Percentiles rank a stretch among this genome's conserved stretches.
Evolutionary conservation across 2,888 invertebrate genomes (phyloP).

Genomic region (Eupelmus urozonus): DNA sequence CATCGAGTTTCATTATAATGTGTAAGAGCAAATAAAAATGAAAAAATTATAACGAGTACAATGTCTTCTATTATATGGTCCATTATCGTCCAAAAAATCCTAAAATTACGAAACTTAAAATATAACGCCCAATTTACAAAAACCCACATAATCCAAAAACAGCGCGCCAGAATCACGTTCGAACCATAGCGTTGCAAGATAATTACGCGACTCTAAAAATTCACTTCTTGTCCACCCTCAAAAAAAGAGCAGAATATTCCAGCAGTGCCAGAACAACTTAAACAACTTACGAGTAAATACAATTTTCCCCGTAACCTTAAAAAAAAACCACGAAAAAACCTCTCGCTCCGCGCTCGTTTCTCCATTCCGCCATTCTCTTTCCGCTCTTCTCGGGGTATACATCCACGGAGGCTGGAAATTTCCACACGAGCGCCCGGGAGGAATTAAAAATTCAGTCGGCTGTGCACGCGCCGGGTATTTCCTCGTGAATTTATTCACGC

Average conservation of each 20-base stretch:
- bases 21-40: too few species aligned
- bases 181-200: not conserved
- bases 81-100: too few species aligned
- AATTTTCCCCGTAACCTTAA: not conserved
- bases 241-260: not conserved
- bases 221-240: not conserved
- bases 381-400: not conserved
- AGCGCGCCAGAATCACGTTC: not conserved
- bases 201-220: constrained; percentile 23
- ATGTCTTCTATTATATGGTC: too few species aligned
- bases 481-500: constrained; percentile 20
- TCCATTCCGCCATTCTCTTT: not conserved
- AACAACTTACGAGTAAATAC: constrained; percentile 32
- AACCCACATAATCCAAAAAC: not conserved
- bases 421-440: not conserved
- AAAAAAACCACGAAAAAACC: not conserved
- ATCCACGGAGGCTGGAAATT: not conserved
- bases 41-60: too few species aligned
- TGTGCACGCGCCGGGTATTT: not conserved
- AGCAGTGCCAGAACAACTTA: constrained; percentile 16
- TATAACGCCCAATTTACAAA: too few species aligned
- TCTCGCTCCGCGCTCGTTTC: not conserved
- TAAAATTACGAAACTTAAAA: too few species aligned
- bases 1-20: too few species aligned
- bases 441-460: constrained; percentile 36